A percentile compares a stretch with the other conserved stretches of the same genome.
Conservation (phyloP, 2,888 invertebrate species). For the Melinopterus prodromus region DNA sequence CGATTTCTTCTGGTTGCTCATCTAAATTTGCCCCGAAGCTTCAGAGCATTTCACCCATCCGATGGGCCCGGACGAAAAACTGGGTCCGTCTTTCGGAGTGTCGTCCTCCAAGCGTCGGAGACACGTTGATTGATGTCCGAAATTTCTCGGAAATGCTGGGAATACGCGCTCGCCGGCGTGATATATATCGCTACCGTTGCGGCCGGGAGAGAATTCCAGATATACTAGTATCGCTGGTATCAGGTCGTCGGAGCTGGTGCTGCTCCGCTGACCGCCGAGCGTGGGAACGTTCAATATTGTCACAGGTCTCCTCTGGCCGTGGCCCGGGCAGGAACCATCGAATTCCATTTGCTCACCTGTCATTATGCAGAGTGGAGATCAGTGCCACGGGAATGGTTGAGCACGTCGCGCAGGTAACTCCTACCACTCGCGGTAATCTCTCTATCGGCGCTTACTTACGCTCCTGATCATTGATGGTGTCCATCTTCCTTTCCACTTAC, state of each 20-base stretch:
- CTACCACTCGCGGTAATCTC: not conserved
- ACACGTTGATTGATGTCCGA: slow-evolving; percentile 46
- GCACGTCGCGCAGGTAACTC: not conserved
- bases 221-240: slow-evolving; percentile 32
- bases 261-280: slow-evolving; percentile 55
- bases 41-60: not conserved
- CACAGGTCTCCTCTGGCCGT: slow-evolving; percentile 48
- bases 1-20: no score
- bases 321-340: slow-evolving; percentile 52
- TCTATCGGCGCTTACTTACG: not conserved
- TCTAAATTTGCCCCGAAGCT: not conserved
- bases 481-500: not conserved
- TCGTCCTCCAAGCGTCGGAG: slow-evolving; percentile 26
- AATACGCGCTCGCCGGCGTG: slow-evolving; percentile 50
- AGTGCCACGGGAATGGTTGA: slow-evolving; percentile 33
- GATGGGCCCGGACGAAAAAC: slow-evolving; percentile 7
- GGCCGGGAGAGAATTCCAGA: slow-evolving; percentile 42
- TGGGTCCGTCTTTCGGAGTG: slow-evolving; percentile 16
- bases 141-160: slow-evolving; percentile 48
- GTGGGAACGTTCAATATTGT: slow-evolving; percentile 69
- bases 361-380: slow-evolving; percentile 49
- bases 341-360: slow-evolving; percentile 56
- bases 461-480: not conserved
- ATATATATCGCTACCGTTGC: slow-evolving; percentile 52
- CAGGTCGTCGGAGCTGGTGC: not conserved